A percentile compares a stretch with the other conserved stretches of the same genome.
Conservation (phyloP, 1,140 invertebrate species). For the Periplaneta americana region DNA sequence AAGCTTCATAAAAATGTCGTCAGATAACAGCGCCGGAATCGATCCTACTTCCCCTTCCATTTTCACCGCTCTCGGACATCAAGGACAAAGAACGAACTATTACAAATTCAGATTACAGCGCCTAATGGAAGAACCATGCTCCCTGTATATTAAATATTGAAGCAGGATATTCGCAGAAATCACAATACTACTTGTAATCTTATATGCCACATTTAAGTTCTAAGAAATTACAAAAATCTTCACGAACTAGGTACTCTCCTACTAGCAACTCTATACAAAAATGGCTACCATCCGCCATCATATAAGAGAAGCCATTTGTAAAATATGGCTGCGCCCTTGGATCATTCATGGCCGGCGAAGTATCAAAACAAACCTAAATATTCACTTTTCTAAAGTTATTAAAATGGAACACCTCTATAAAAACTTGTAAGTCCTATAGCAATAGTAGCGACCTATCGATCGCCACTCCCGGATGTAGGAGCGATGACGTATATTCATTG, state of each 20-base stretch:
- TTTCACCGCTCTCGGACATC: neutral
- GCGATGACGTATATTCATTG: neutral
- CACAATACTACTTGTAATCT: neutral
- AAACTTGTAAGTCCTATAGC: neutral
- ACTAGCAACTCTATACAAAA: slow-evolving; percentile 10
- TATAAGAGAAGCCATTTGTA: slow-evolving; percentile 54
- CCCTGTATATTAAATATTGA: neutral
- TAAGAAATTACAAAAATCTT: neutral
- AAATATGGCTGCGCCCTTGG: slow-evolving; percentile 65
- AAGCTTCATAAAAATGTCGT: neutral
- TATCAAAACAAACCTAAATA: slow-evolving; percentile 46
- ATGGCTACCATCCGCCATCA: slow-evolving; percentile 28
- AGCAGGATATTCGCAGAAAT: neutral
- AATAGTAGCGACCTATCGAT: slow-evolving; percentile 20
- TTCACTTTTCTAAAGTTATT: neutral
- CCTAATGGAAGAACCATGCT: neutral
- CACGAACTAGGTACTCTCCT: neutral
- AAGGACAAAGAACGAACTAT: neutral
- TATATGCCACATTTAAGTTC: neutral
- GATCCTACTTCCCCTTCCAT: neutral
- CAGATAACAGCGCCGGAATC: neutral
- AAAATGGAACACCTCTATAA: neutral
- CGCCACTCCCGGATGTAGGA: slow-evolving; percentile 9
- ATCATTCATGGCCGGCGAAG: slow-evolving; percentile 44
- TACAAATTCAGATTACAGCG: neutral